Base-by-base conservation (phyloP, 2,113 vertebrate species). In the Kryptolebias marmoratus region DNA sequence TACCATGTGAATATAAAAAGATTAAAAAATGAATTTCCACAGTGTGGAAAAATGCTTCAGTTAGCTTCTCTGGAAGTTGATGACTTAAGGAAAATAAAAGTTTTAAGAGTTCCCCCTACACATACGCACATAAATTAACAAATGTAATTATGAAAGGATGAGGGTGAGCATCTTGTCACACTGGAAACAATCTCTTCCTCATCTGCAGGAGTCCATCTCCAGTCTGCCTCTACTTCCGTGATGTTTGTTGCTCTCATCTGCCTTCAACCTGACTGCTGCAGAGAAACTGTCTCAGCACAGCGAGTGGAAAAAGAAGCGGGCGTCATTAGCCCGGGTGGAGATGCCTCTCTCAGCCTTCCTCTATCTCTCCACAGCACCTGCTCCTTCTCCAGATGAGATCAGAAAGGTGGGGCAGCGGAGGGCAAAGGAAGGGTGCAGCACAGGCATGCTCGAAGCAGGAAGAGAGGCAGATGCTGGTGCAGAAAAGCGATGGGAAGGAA, bases 301-400 rank as follows among this genome's bases (percentile, higher is more conserved):
- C 3, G 82, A 72, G 75, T 69, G 16, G 71, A 78, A 73, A 75
- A 72, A 73, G 73, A 67, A 79, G 82, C 71, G 78, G 83, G 71
- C 82, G 74, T 91, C 92, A 92, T 91, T 89, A 91, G 78, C 82
- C 81, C 31, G 84, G 88, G 70, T 70, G 83, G 86, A 88, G 88
- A 90, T 87, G 86, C 89, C 85, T 86, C 79, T 76, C 84, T 87
- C 87, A 82, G 65, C 77, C 85, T 68, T 57, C 70, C 87, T 82
- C 87, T 93, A 93, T 94, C 91, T 92, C 88, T 54, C 71, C 82
- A 56, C 69, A 90, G 88, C 93, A 93, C 89, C 89, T 93, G 92
- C 90, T 92, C 69, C 36, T 68, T 89, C 86, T 86, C 84, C 84
- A 91, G 92, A 93, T 93, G 92, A 93, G 92, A 93, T 93, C 89